Evolutionary conservation across 2,888 invertebrate genomes (phyloP).

Genomic region (Lacanobia oleracea): DNA sequence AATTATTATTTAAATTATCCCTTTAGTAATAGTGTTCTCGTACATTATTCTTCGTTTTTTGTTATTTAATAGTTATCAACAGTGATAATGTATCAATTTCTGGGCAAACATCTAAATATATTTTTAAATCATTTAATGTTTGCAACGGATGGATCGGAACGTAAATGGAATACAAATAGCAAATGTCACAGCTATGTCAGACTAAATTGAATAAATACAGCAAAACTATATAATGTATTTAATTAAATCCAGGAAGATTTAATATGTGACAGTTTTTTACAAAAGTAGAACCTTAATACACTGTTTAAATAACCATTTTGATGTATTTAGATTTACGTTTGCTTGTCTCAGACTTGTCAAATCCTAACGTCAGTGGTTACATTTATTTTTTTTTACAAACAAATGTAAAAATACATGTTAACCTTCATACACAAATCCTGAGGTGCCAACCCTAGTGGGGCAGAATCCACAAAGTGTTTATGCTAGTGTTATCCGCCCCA

Average conservation of each 20-base stretch:
- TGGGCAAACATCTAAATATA: no score
- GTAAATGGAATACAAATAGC: slow-evolving; percentile 27
- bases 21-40: slow-evolving; percentile 34
- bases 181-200: slow-evolving; percentile 27
- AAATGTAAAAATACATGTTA: no score
- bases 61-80: slow-evolving; percentile 27
- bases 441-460: not conserved
- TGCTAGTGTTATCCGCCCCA: no score
- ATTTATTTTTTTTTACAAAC: slow-evolving; percentile 4
- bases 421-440: not conserved
- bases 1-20: slow-evolving; percentile 36
- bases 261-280: slow-evolving; percentile 12
- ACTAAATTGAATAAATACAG: slow-evolving; percentile 32
- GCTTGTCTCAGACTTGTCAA: slow-evolving; percentile 29
- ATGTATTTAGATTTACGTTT: slow-evolving; percentile 31
- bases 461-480: not conserved
- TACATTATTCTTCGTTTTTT: slow-evolving; percentile 31
- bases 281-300: slow-evolving; percentile 24
- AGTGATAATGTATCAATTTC: slow-evolving; percentile 26
- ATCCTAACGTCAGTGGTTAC: slow-evolving; percentile 29
- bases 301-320: slow-evolving; percentile 29
- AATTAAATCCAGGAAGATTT: slow-evolving; percentile 14
- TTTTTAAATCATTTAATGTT: slow-evolving; percentile 31
- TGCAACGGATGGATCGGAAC: slow-evolving; percentile 30
- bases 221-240: slow-evolving; percentile 29